Percentiles rank a stretch among this genome's conserved stretches.
Evolutionary conservation across 1,140 invertebrate genomes (phyloP).

Genomic region (Caenorhabditis elegans): DNA sequence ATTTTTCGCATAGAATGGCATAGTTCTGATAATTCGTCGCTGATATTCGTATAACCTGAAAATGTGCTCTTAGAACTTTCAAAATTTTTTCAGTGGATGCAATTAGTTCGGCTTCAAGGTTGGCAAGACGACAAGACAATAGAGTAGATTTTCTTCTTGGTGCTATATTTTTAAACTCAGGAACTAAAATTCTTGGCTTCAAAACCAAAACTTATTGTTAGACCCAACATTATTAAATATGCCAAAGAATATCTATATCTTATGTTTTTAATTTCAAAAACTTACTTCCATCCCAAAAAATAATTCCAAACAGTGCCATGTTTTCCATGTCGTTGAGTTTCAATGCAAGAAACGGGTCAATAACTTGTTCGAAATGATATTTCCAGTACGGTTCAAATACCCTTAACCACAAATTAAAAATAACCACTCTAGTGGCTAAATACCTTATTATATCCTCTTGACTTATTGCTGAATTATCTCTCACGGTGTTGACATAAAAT

Average conservation of each 20-base stretch:
- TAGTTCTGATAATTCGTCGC: background rate
- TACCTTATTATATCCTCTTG: background rate
- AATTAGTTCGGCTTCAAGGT: too few species aligned
- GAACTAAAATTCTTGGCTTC: too few species aligned
- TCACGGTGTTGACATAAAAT: background rate
- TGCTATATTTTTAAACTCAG: too few species aligned
- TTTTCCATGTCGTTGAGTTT: background rate
- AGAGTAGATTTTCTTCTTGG: too few species aligned
- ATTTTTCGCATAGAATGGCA: background rate
- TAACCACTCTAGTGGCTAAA: too few species aligned
- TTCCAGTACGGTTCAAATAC: background rate
- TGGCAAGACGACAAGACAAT: too few species aligned
- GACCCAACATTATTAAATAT: too few species aligned
- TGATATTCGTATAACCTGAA: background rate
- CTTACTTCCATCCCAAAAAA: background rate
- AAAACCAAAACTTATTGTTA: too few species aligned
- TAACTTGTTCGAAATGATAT: background rate
- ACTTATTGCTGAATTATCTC: background rate
- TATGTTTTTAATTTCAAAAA: background rate
- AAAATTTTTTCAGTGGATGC: too few species aligned
- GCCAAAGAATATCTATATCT: too few species aligned
- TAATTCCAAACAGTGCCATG: slow-evolving; percentile 1
- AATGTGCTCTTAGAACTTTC: background rate
- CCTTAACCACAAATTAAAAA: background rate
- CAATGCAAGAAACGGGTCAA: background rate